phyloP scores from a whole-genome alignment of 2,113 vertebrate species.

The Lipophrys pholis region DNA sequence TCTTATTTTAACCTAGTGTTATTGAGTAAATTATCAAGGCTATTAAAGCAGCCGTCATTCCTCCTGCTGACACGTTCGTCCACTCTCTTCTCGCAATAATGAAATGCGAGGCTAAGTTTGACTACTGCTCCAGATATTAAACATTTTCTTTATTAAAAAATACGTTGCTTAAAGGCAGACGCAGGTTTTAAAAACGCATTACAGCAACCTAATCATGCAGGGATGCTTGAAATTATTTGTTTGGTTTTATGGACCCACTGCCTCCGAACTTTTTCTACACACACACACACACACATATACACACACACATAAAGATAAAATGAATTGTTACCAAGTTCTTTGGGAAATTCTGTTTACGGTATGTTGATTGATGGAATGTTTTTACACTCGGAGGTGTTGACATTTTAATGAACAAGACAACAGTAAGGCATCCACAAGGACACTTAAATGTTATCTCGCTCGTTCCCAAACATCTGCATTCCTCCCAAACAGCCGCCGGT shows the following conservation, averaged over 20 bases:
- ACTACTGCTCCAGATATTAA: no score
- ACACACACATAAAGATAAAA: not conserved
- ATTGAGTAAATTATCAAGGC: no score
- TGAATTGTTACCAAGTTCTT: not conserved
- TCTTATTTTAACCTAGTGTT: not conserved
- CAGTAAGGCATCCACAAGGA: constrained; percentile 3
- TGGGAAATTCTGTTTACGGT: not conserved
- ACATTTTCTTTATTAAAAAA: no score
- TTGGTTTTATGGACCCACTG: not conserved
- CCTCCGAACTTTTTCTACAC: not conserved
- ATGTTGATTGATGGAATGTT: not conserved
- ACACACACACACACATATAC: not conserved
- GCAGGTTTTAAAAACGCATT: no score
- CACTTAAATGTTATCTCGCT: constrained; percentile 5
- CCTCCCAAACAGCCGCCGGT: not conserved
- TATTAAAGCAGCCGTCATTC: not conserved
- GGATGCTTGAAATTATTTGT: not conserved
- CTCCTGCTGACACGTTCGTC: no score
- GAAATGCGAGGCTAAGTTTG: no score
- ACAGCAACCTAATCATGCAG: no score
- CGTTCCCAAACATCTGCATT: constrained; percentile 20
- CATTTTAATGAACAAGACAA: not conserved
- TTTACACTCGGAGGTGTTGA: not conserved
- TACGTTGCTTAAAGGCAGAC: no score
- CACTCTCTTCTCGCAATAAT: no score